Percentiles rank a stretch among this genome's conserved stretches.
Conservation (phyloP, 2,888 invertebrate species). For the Sesia apiformis region DNA sequence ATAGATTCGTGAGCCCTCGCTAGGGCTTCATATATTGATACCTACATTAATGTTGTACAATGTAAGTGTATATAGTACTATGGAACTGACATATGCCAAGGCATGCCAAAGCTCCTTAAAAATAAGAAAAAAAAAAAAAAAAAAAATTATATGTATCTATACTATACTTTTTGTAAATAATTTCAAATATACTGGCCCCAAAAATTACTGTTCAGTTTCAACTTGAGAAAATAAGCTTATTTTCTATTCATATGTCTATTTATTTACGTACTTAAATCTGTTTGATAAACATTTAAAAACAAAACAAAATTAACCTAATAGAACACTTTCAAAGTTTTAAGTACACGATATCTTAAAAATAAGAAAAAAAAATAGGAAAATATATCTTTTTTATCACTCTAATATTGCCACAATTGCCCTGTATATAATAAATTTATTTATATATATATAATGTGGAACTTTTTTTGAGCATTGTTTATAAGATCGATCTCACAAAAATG, state of each 20-base stretch:
- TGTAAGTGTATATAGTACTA: too few species aligned
- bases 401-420: constrained; percentile 56
- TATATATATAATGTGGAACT: too few species aligned
- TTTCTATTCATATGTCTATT: not conserved
- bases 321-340: constrained; percentile 7
- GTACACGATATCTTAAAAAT: constrained; percentile 1
- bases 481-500: too few species aligned
- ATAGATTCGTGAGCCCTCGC: too few species aligned
- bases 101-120: too few species aligned
- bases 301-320: constrained; percentile 28
- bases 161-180: constrained; percentile 10
- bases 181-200: constrained; percentile 60
- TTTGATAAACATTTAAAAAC: constrained; percentile 49
- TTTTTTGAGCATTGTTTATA: too few species aligned
- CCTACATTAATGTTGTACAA: too few species aligned
- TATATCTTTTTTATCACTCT: constrained; percentile 17
- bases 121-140: not conserved
- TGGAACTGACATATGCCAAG: too few species aligned
- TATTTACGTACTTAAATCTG: constrained; percentile 1
- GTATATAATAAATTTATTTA: constrained; percentile 13
- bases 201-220: constrained; percentile 1
- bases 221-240: too few species aligned
- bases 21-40: too few species aligned
- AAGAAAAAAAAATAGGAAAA: not conserved
- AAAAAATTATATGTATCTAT: too few species aligned